Evolutionary conservation across 2,797 vertebrate species (phyloP).

Genomic region (Catostomus latipinnis): DNA sequence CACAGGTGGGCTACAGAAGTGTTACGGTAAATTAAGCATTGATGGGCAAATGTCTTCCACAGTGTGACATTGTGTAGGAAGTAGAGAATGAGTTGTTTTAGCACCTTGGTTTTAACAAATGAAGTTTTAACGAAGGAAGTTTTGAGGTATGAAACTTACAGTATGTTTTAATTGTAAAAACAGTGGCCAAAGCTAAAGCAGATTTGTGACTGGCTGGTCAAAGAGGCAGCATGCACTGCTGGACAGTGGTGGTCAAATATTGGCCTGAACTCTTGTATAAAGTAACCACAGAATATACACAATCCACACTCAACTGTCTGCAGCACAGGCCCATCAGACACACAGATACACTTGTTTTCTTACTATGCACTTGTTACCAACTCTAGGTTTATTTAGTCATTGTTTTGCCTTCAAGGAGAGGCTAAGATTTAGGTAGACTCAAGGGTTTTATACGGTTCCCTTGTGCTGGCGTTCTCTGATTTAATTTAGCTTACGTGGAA

Average conservation of each 20-base stretch:
- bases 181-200: constrained; percentile 12
- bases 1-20: too few relatives aligned
- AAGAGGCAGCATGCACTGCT: constrained; percentile 16
- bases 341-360: neutral
- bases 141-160: too few relatives aligned
- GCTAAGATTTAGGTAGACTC: constrained; percentile 8
- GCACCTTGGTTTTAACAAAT: too few relatives aligned
- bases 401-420: constrained; percentile 23
- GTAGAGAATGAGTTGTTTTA: too few relatives aligned
- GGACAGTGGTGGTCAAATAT: constrained; percentile 23
- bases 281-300: constrained; percentile 12
- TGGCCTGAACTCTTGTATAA: neutral
- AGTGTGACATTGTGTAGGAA: too few relatives aligned
- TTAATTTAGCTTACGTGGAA: constrained; percentile 23
- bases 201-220: constrained; percentile 5
- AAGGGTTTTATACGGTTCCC: constrained; percentile 4
- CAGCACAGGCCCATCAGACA: neutral
- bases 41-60: too few relatives aligned
- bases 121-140: too few relatives aligned
- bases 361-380: neutral
- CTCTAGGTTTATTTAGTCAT: constrained; percentile 4
- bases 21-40: too few relatives aligned
- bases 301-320: constrained; percentile 12
- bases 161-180: neutral
- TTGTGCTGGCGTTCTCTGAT: constrained; percentile 12